These are phyloP conservation scores for Lordiphosa collinella DNA, from an alignment of 1,140 invertebrate species.

Conservation along the genomic window DNA sequence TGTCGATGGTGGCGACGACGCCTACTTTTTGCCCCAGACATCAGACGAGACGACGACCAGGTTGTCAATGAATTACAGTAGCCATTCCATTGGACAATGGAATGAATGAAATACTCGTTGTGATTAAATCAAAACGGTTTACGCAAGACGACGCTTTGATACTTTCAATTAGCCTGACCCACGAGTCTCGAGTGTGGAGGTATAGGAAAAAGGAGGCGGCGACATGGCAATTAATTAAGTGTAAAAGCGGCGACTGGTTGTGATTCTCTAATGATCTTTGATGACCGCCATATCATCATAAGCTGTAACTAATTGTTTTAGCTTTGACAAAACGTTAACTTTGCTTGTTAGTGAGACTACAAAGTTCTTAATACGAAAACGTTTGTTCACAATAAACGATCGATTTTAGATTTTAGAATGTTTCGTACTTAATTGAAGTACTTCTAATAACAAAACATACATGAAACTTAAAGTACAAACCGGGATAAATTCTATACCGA, in stretches of 20 bases:
- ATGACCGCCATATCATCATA: neutral
- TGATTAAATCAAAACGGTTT: constrained; percentile 56
- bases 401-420: no score
- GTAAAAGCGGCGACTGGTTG: constrained; percentile 3
- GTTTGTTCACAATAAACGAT: no score
- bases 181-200: neutral
- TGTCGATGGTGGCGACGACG: constrained; percentile 49
- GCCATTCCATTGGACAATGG: constrained; percentile 29
- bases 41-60: constrained; percentile 34
- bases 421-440: no score
- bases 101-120: constrained; percentile 64
- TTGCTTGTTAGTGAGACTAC: no score
- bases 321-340: no score
- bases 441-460: no score
- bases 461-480: no score
- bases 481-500: no score
- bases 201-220: neutral
- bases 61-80: constrained; percentile 38
- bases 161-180: constrained; percentile 62
- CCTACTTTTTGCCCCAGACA: constrained; percentile 62
- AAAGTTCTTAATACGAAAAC: no score
- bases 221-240: constrained; percentile 43
- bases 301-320: neutral
- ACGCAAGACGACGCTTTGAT: constrained; percentile 44
- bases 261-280: constrained; percentile 4